phyloP scores from a whole-genome alignment of 92 coral and sea anemone genomes.

The Phenganax marumi region DNA sequence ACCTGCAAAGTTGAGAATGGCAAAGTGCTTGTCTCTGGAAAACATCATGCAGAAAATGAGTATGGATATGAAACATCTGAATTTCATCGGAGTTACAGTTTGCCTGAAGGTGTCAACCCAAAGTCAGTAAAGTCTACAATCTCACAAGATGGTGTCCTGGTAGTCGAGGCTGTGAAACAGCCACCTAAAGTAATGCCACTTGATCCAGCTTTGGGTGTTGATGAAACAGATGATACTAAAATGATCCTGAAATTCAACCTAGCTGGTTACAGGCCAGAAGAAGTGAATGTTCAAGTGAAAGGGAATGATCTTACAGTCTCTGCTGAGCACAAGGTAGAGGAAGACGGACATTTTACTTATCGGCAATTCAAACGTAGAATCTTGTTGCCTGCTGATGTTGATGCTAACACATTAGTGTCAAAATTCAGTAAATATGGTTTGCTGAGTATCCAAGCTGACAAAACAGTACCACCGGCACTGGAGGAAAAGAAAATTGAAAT shows the following conservation, averaged over 20 bases:
- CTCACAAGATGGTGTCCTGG: conserved; percentile 75
- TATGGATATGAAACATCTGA: conserved; percentile 82
- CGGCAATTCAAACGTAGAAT: conserved; percentile 80
- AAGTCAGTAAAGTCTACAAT: conserved; percentile 71
- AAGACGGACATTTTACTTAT: conserved; percentile 69
- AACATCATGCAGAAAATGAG: conserved; percentile 75
- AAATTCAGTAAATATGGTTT: conserved; percentile 73
- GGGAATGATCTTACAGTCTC: conserved; percentile 77
- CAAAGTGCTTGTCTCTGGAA: conserved; percentile 71
- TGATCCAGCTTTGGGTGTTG: conserved; percentile 64
- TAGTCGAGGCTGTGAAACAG: conserved; percentile 71
- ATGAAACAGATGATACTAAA: conserved; percentile 74
- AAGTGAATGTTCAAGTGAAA: conserved; percentile 69
- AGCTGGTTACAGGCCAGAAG: conserved; percentile 69
- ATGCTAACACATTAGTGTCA: conserved; percentile 67
- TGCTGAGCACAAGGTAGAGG: conserved; percentile 71
- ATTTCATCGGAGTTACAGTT: conserved; percentile 74
- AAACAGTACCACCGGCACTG: conserved; percentile 58
- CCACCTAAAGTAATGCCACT: conserved; percentile 45
- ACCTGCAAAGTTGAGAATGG: conserved; percentile 77
- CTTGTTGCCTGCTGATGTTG: conserved; percentile 83
- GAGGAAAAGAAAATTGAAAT: conserved; percentile 67
- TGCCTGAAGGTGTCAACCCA: conserved; percentile 81
- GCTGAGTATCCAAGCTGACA: conserved; percentile 72
- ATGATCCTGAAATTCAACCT: conserved; percentile 78